Evolutionary conservation across 2,113 vertebrate genomes (phyloP), one percentile per base, ranked within the genome.

Genomic region (Xerus inauris): DNA sequence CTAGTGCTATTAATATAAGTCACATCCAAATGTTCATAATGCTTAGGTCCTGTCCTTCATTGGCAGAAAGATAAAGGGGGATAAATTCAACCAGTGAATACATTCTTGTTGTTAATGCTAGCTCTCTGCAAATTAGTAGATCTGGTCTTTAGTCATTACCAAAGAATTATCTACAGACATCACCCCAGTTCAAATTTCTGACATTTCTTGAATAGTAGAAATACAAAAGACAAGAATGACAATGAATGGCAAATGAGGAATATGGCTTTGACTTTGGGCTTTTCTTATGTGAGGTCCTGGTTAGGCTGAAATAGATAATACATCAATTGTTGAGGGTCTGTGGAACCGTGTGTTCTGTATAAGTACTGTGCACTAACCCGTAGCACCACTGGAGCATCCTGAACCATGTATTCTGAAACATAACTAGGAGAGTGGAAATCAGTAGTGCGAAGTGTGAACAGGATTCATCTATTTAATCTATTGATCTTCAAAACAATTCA

Each of bases 161-260:
- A n/a, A 64, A 24, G 47, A 96, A 32, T 89, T n/a, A 30, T 75
- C 47, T 49, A 24, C n/a, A 65, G 59, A 57, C 1, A n/a, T 92
- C 49, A 54, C 6, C 24, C 8, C 19, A 24, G 49, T 64, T 95
- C 47, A 84, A 47, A 85, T n/a, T 75, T 22, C 62, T 71, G 4
- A 96, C 71, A 8, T 76, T 71, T 90, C 72, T 40, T 40, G 40
- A 94, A 64, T 91, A 71, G 6, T 73, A 42, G n/a, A 94, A 91
- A 76, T 81, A 87, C 64, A 77, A 86, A 97, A 96, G 28, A 77
- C 57, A 92, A 45, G 16, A 91, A 83, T 35, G 28, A 75, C 28
- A 83, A 26, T 42, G 40, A 40, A 14, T 38, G n/a, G 47, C 19
- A 87, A 77, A 79, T 22, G n/a, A 87, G 40, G 28, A 54, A 17